Evolutionary conservation across 2,888 invertebrate genomes (phyloP).

Genomic region (Lepidocyrtoides sp.): DNA sequence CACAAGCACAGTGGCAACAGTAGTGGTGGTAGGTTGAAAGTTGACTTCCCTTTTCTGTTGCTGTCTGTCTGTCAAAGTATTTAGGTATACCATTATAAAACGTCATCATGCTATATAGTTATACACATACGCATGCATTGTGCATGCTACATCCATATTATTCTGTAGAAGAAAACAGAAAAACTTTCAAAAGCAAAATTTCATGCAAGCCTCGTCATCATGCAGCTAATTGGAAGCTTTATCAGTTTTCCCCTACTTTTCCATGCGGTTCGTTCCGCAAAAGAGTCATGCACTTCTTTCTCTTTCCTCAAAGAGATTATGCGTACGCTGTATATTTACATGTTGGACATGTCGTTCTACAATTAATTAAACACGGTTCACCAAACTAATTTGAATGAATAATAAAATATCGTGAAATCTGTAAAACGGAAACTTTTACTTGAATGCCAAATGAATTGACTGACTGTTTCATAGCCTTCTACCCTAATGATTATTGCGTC

Average conservation of each 20-base stretch:
- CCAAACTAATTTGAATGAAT: constrained; percentile 64
- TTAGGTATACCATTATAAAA: constrained; percentile 20
- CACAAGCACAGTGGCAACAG: not conserved
- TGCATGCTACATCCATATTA: no score
- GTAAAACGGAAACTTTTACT: constrained; percentile 29
- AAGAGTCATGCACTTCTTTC: not conserved
- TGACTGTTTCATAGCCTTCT: constrained; percentile 1
- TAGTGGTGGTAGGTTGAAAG: not conserved
- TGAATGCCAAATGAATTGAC: not conserved
- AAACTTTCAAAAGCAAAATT: constrained; percentile 16
- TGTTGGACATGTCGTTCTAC: not conserved
- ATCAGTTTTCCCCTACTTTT: constrained; percentile 11
- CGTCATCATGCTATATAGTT: not conserved
- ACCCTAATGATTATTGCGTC: constrained; percentile 1
- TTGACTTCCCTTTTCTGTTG: constrained; percentile 2
- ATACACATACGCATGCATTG: constrained; percentile 18
- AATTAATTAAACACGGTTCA: constrained; percentile 65
- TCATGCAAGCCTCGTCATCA: constrained; percentile 42
- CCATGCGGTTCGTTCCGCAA: not conserved
- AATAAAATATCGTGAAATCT: not conserved
- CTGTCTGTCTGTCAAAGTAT: constrained; percentile 32
- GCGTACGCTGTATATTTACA: not conserved
- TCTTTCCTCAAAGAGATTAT: constrained; percentile 10
- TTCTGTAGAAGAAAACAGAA: not conserved
- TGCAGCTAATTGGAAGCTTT: constrained; percentile 65